phyloP scores from a whole-genome alignment of 2,888 invertebrate genomes.

The Phragmatobia fuliginosa region DNA sequence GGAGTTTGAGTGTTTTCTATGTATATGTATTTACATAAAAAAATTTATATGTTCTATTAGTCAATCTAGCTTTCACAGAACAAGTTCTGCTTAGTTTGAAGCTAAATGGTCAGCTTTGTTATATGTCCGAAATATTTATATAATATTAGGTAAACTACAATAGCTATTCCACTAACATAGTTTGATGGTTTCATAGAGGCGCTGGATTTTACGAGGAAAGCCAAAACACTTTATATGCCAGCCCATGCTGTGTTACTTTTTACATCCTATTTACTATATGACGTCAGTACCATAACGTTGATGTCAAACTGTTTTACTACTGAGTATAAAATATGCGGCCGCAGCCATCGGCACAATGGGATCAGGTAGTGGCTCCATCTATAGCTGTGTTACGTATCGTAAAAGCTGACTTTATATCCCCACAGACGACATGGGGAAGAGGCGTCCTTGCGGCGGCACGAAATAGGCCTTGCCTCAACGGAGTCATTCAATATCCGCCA shows the following conservation, averaged over 20 bases:
- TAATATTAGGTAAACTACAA: background rate
- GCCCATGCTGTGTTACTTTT: background rate
- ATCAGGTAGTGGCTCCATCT: slow-evolving; percentile 32
- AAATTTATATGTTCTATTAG: too few species aligned
- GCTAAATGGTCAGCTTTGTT: too few species aligned
- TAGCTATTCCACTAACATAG: background rate
- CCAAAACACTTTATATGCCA: background rate
- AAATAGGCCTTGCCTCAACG: background rate
- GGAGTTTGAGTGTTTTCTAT: too few species aligned
- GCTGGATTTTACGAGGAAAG: background rate
- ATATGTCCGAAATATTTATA: too few species aligned
- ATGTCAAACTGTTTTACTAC: slow-evolving; percentile 26
- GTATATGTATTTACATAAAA: too few species aligned
- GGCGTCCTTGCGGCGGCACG: slow-evolving; percentile 11
- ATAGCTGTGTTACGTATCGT: slow-evolving; percentile 4
- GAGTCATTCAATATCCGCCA: background rate
- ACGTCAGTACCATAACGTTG: background rate
- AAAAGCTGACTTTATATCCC: slow-evolving; percentile 17
- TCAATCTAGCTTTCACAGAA: too few species aligned
- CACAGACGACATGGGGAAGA: background rate
- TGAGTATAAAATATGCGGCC: slow-evolving; percentile 27
- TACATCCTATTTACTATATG: background rate
- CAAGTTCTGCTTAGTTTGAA: too few species aligned
- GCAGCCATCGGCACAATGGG: slow-evolving; percentile 31
- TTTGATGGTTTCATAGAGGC: background rate